Evolutionary conservation across 53 echinoderm and acorn worm species (phyloP), one percentile per base, ranked within the genome.

Genomic region (Echinometra lucunter): DNA sequence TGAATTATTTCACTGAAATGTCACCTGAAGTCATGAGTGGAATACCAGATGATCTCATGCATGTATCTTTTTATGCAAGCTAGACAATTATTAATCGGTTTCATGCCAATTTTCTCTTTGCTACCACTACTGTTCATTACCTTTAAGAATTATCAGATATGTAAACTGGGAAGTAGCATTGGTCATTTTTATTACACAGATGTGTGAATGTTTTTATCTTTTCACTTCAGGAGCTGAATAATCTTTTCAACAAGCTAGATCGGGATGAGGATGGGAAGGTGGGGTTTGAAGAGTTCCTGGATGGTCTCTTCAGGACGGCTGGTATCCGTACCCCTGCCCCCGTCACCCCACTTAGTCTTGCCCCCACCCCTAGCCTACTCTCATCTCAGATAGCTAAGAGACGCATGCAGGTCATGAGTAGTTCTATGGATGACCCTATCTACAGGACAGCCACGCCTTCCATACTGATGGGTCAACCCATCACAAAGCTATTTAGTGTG

Each of bases 201-300:
- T 56, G 56, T 56, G 56, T 63, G 17, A 21, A 63, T 1, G 23
- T 63, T 75, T 95, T n/a, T 63, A 0, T 92, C 47, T n/a, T 95
- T 27, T 37, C 85, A 4, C 55, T 27, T 58, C 74, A 98, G 98
- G 98, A 98, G 66, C 91, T 98, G 42, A 83, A 94, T 60, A 98
- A 98, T 66, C 96, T 98, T 19, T 98, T 97, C 91, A 95, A 87
- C 87, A 98, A 98, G 95, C 96, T 98, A 21, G 98, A 98, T 66
- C 97, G 95, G 21, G 97, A 98, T 91, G 82, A 95, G 30, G 98
- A 98, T 47, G 97, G 96, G 28, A 88, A 91, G 57, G 98, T 98
- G 6, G 96, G 98, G n/a, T 98, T 98, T 82, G 96, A 98, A 74
- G 97, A 98, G 93, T 98, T 98, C 94, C 94, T 98, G 25, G 95